These are phyloP conservation scores for Drosophila kurseongensis DNA, from an alignment of 1,140 invertebrate genomes.

Conservation along the genomic window DNA sequence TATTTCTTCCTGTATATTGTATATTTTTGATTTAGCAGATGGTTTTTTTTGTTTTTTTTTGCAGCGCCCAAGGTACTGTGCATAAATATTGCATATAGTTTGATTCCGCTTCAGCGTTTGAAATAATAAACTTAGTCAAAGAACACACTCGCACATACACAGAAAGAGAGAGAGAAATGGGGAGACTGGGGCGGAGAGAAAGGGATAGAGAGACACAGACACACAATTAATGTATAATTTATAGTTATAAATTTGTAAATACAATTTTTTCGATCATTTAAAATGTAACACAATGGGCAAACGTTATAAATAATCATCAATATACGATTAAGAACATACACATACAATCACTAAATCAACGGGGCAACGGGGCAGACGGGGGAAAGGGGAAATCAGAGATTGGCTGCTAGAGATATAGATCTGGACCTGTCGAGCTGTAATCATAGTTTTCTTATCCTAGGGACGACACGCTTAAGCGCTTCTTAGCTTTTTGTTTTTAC, in stretches of 20 bases:
- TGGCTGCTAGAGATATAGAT: conserved; percentile 14
- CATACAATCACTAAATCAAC: conserved; percentile 3
- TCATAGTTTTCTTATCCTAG: conserved; percentile 49
- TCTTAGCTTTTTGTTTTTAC: conserved; percentile 43
- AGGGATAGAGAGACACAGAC: conserved; percentile 17
- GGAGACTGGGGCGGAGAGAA: conserved; percentile 9
- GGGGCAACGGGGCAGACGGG: too few relatives aligned
- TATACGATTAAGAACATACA: conserved; percentile 15
- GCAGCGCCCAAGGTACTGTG: conserved; percentile 47
- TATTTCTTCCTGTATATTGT: conserved; percentile 29
- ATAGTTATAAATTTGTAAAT: conserved; percentile 13
- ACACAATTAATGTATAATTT: conserved; percentile 6
- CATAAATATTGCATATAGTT: conserved; percentile 55
- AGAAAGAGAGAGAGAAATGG: conserved; percentile 4
- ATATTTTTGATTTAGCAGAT: conserved; percentile 14
- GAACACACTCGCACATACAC: conserved; percentile 16
- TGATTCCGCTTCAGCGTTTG: conserved; percentile 34
- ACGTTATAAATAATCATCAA: conserved; percentile 24
- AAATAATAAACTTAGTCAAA: conserved; percentile 37
- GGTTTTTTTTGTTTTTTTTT: conserved; percentile 6
- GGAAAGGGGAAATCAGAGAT: conserved; percentile 10
- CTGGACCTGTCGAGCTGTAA: conserved; percentile 11
- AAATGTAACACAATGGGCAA: conserved; percentile 50
- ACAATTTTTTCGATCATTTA: conserved; percentile 35
- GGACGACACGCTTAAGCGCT: conserved; percentile 33